Percentiles rank a stretch among this genome's conserved stretches.
Evolutionary conservation across 1,140 invertebrate genomes (phyloP).

Genomic region (Drosophila virilis): DNA sequence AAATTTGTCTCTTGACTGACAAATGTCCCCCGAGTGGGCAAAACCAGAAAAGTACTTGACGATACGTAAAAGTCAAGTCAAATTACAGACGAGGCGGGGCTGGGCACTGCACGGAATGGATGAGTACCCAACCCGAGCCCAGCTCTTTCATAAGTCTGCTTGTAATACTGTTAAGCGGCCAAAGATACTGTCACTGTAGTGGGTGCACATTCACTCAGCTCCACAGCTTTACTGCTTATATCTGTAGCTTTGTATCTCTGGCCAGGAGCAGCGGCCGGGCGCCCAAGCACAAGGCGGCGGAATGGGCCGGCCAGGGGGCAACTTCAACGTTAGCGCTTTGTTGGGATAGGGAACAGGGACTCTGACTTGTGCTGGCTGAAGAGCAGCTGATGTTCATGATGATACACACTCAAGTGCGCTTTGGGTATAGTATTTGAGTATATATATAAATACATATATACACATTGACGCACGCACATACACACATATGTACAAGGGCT

Average conservation of each 20-base stretch:
- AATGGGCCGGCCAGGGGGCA: conserved; percentile 23
- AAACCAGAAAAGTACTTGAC: conserved; percentile 83
- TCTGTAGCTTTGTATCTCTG: conserved; percentile 75
- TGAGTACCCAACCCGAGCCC: not conserved
- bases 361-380: conserved; percentile 57
- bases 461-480: not conserved
- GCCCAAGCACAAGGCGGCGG: conserved; percentile 25
- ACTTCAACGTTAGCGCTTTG: conserved; percentile 48
- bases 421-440: conserved; percentile 79
- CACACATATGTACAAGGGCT: conserved; percentile 39
- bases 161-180: conserved; percentile 82
- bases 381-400: conserved; percentile 83
- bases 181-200: conserved; percentile 83
- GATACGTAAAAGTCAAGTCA: conserved; percentile 84
- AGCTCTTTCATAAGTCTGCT: conserved; percentile 74
- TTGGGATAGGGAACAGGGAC: conserved; percentile 20
- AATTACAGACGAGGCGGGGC: conserved; percentile 56
- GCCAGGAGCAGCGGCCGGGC: conserved; percentile 16
- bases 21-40: conserved; percentile 83
- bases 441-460: conserved; percentile 54
- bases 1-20: conserved; percentile 84
- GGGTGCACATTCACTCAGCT: conserved; percentile 42
- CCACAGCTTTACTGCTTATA: conserved; percentile 40
- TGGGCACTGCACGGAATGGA: not conserved
- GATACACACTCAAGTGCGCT: conserved; percentile 82